Percentiles rank a stretch among this genome's conserved stretches.
Evolutionary conservation across 2,888 invertebrate genomes (phyloP).

Genomic region (Phrixothrix hirtus): DNA sequence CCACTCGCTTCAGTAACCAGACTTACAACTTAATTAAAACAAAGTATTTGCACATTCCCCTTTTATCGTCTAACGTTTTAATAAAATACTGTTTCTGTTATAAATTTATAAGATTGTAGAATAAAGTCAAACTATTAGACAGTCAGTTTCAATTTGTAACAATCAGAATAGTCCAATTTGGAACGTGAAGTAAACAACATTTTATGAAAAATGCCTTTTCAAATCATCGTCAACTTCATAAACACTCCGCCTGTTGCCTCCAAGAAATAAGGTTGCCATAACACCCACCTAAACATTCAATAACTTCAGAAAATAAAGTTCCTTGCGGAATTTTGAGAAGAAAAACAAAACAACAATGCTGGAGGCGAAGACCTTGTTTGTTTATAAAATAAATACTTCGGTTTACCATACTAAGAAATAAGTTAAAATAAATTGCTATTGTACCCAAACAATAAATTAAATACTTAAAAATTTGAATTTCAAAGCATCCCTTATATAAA

Average conservation of each 20-base stretch:
- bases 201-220: too few species aligned
- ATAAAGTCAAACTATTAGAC: too few species aligned
- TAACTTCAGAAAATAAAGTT: neutral
- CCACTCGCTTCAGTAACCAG: neutral
- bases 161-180: too few species aligned
- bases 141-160: too few species aligned
- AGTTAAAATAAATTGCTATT: too few species aligned
- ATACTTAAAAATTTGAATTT: too few species aligned
- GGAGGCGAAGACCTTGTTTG: neutral
- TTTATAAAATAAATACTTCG: too few species aligned
- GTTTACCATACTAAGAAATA: neutral
- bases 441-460: too few species aligned
- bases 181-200: too few species aligned
- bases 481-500: too few species aligned
- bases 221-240: too few species aligned
- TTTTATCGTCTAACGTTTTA: neutral
- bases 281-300: neutral
- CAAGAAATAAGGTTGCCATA: neutral
- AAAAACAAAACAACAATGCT: neutral
- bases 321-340: neutral
- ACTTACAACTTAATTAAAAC: slow-evolving; percentile 6
- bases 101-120: neutral
- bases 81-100: neutral
- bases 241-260: too few species aligned
- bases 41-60: slow-evolving; percentile 3